Percentiles rank a stretch among this genome's conserved stretches.
Evolutionary conservation across 2,888 invertebrate species (phyloP).

Genomic region (Timema cristinae): DNA sequence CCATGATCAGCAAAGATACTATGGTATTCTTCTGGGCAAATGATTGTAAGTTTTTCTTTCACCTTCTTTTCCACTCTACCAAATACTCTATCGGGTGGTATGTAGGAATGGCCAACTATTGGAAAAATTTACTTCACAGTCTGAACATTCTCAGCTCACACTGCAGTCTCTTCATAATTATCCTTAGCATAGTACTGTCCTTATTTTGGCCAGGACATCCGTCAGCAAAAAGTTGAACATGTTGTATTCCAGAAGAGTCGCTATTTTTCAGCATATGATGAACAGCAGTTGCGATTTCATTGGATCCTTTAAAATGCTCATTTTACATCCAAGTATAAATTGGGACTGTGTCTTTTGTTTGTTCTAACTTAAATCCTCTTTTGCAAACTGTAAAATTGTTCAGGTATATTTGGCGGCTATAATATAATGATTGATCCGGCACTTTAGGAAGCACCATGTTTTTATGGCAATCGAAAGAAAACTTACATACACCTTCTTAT

Average conservation of each 20-base stretch:
- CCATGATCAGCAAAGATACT: not conserved
- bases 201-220: constrained; percentile 2
- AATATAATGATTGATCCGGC: not conserved
- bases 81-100: not conserved
- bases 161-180: not conserved
- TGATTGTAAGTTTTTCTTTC: not conserved
- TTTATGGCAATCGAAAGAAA: not conserved
- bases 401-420: not conserved
- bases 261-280: not conserved
- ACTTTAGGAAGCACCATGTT: not conserved
- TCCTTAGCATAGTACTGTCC: not conserved
- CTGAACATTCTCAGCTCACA: not conserved
- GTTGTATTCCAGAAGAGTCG: not conserved
- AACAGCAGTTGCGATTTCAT: not conserved
- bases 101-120: not conserved
- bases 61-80: not conserved
- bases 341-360: not conserved
- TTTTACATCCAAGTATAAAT: not conserved
- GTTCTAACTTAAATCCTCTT: not conserved
- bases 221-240: not conserved
- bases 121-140: not conserved
- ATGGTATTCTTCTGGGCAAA: not conserved
- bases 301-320: not conserved
- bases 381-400: not conserved
- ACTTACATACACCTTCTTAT: no score